Conservation (phyloP, 2,888 invertebrate genomes). For the Clostera curtula region DNA sequence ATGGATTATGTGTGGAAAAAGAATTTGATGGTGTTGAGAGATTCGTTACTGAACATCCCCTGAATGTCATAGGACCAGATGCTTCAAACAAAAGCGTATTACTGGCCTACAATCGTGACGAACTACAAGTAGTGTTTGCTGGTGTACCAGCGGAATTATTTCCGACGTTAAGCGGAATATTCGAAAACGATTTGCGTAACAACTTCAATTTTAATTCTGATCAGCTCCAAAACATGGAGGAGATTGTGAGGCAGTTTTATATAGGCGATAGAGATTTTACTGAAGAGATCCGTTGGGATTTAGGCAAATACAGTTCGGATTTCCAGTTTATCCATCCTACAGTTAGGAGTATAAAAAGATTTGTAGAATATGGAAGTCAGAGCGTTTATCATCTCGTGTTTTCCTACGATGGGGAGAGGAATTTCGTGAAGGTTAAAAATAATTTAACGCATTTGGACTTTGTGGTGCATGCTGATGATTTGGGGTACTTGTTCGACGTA, state of each 20-base stretch:
- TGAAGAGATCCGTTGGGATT: slow-evolving; percentile 14
- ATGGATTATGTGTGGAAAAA: slow-evolving; percentile 6
- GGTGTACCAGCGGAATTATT: too few relatives aligned
- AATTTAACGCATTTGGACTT: slow-evolving; percentile 11
- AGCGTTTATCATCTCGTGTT: slow-evolving; percentile 44
- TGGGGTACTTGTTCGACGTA: slow-evolving; percentile 39
- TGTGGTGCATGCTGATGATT: slow-evolving; percentile 42
- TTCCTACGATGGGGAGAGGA: slow-evolving; percentile 34
- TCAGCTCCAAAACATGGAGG: too few relatives aligned
- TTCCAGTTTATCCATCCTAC: slow-evolving; percentile 32
- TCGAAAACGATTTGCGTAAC: slow-evolving; percentile 23
- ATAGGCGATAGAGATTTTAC: slow-evolving; percentile 31
- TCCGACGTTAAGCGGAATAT: slow-evolving; percentile 20
- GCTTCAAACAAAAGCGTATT: slow-evolving; percentile 4
- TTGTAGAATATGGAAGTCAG: slow-evolving; percentile 21
- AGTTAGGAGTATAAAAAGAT: slow-evolving; percentile 31
- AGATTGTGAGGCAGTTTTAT: slow-evolving; percentile 33
- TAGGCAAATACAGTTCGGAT: slow-evolving; percentile 40
- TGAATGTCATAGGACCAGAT: slow-evolving; percentile 2
- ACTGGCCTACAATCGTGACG: slow-evolving; percentile 21
- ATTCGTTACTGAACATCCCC: slow-evolving; percentile 2
- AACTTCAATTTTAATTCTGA: too few relatives aligned
- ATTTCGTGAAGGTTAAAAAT: too few relatives aligned
- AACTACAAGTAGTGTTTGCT: slow-evolving; percentile 19
- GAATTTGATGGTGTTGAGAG: slow-evolving; percentile 2